Percentiles rank a stretch among this genome's conserved stretches.
Evolutionary conservation across 2,797 vertebrate genomes (phyloP).

Genomic region (Danio aesculapii): DNA sequence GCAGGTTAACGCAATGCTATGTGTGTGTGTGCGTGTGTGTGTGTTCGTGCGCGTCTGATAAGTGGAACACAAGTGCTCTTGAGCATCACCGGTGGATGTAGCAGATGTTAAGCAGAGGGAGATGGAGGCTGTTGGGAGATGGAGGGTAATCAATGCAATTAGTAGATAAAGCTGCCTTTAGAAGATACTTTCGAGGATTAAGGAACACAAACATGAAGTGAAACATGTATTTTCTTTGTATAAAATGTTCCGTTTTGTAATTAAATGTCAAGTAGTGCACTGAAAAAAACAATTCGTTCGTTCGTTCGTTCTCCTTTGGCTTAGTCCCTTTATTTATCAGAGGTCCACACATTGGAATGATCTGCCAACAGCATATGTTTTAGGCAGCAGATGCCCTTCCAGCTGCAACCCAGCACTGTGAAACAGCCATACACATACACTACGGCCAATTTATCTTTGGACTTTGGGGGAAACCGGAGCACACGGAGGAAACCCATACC

Average conservation of each 20-base stretch:
- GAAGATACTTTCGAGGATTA: neutral
- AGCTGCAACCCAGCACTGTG: too few species aligned
- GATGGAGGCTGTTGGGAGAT: constrained; percentile 15
- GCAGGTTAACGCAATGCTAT: constrained; percentile 39
- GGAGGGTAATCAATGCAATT: constrained; percentile 37
- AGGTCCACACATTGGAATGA: too few species aligned
- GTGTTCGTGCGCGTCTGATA: neutral
- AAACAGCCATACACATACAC: too few species aligned
- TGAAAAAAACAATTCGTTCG: too few species aligned
- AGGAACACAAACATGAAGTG: constrained; percentile 12
- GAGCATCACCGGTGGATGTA: constrained; percentile 25
- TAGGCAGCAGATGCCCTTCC: too few species aligned
- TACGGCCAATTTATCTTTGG: too few species aligned
- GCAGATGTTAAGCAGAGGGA: constrained; percentile 40
- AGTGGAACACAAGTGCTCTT: constrained; percentile 34
- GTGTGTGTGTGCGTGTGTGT: neutral
- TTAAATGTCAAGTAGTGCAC: too few species aligned
- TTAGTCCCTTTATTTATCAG: too few species aligned
- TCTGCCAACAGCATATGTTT: too few species aligned
- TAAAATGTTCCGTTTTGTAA: neutral
- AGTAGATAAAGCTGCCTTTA: constrained; percentile 29
- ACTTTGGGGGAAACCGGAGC: too few species aligned
- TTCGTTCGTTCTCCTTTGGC: too few species aligned
- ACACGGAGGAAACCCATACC: too few species aligned
- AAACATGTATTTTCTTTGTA: constrained; percentile 5